phyloP scores from a whole-genome alignment of 2,113 vertebrate genomes.

The Cyanocitta stelleri region DNA sequence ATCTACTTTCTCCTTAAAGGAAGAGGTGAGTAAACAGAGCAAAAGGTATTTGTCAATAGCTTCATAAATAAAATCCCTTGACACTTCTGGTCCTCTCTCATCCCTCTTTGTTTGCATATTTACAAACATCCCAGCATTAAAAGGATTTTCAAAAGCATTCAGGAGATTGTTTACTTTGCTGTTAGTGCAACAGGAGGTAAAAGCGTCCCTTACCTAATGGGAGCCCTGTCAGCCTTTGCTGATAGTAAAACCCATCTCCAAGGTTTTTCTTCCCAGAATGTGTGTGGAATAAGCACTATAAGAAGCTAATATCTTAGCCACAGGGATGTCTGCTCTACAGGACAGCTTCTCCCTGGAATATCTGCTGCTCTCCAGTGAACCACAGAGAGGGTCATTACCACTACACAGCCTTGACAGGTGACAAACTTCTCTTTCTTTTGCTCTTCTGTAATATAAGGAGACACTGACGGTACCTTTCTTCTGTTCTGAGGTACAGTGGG shows the following conservation, averaged over 20 bases:
- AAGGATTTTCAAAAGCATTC: constrained; percentile 14
- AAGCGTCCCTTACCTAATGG: background rate
- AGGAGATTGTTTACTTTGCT: background rate
- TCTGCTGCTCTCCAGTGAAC: background rate
- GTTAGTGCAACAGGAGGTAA: background rate
- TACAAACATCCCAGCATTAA: background rate
- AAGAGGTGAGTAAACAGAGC: background rate
- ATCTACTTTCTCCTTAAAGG: background rate
- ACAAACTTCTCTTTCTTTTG: background rate
- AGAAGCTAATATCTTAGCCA: background rate
- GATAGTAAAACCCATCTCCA: background rate
- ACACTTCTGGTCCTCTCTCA: background rate
- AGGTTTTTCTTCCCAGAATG: background rate
- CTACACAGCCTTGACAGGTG: background rate
- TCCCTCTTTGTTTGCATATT: constrained; percentile 18
- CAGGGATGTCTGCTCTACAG: background rate
- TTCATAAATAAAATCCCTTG: constrained; percentile 16
- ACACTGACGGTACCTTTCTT: background rate
- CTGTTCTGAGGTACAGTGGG: background rate
- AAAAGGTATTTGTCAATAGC: constrained; percentile 10
- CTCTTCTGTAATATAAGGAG: background rate
- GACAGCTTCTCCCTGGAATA: background rate
- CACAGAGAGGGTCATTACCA: background rate
- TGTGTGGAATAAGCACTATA: background rate
- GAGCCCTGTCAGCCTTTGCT: background rate